phyloP scores from a whole-genome alignment of 2,888 invertebrate species.

The Nomada flava region DNA sequence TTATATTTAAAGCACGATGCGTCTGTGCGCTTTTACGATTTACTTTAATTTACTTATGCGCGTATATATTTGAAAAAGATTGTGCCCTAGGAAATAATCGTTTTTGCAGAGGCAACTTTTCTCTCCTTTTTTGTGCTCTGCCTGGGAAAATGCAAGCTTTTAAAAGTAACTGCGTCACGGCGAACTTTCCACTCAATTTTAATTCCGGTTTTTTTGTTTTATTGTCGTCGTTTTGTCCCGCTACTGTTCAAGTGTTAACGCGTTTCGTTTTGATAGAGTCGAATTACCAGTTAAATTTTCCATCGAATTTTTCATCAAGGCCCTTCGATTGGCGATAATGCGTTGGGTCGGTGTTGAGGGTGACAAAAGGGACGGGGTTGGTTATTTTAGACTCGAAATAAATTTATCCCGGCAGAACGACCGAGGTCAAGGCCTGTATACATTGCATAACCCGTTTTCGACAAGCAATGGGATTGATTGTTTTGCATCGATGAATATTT shows the following conservation, averaged over 20 bases:
- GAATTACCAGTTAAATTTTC: neutral
- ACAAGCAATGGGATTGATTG: conserved; percentile 23
- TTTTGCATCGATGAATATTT: conserved; percentile 41
- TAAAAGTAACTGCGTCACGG: neutral
- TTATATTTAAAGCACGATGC: too few relatives aligned
- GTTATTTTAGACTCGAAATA: conserved; percentile 31
- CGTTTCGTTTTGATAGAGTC: neutral
- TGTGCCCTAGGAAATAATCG: too few relatives aligned
- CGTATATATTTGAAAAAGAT: too few relatives aligned
- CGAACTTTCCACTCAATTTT: neutral
- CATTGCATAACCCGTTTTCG: conserved; percentile 34
- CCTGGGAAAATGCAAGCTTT: too few relatives aligned
- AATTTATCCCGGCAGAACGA: conserved; percentile 11
- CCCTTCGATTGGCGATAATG: neutral
- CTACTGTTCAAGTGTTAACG: neutral
- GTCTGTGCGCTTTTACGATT: too few relatives aligned
- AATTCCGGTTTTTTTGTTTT: neutral
- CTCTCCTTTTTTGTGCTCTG: too few relatives aligned
- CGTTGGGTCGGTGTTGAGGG: too few relatives aligned
- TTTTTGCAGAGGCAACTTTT: too few relatives aligned
- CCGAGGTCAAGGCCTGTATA: conserved; percentile 33
- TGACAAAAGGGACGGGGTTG: neutral
- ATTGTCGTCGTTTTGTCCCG: neutral
- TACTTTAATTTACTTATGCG: too few relatives aligned
- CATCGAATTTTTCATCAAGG: conserved; percentile 27